Evolutionary conservation across 1,140 invertebrate species (phyloP), one percentile per base, ranked within the genome.

Genomic region (Eueides isabella): DNA sequence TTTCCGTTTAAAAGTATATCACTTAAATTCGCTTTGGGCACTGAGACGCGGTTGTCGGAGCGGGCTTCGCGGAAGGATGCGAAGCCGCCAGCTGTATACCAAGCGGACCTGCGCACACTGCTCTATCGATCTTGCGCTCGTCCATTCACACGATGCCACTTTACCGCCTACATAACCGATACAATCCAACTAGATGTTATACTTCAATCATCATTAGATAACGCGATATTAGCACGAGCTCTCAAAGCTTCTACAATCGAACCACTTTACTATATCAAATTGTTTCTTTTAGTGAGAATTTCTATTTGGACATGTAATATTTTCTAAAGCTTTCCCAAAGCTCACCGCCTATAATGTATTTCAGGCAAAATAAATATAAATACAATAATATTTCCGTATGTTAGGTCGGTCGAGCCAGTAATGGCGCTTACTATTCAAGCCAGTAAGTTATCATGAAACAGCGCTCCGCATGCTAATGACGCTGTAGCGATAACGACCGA

Each of bases 151-250:
- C 74, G 83, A 79, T 82, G 76, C 84, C 85, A 84, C 82, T 87
- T 84, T 80, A 38, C 84, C 90, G 85, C 88, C 91, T 87, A 92
- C 89, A 90, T 88, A 87, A 86, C 48, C 83, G 67, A 67, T 68
- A 82, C 82, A 74, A 77, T 87, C 77, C 82, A 72, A 80, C 64
- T 78, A 79, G 75, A 81, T 85, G 85, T 90, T 91, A 87, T 83
- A 88, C 84, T 83, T 85, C 85, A 88, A 92, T 92, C 88, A 91
- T 85, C 88, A 88, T 90, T 89, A 87, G 88, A 90, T 92, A 92
- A 87, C 78, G 80, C 73, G 73, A 84, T 90, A 92, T 90, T 89
- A 89, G 74, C 81, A 85, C 80, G 78, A 64, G 75, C 75, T 69
- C 78, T 77, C 61, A 73, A 82, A 82, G 79, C 79, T 80, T 83